These are phyloP conservation scores for Sarcophilus harrisii DNA, from an alignment of 2,797 vertebrate species.

Conservation along the genomic window DNA sequence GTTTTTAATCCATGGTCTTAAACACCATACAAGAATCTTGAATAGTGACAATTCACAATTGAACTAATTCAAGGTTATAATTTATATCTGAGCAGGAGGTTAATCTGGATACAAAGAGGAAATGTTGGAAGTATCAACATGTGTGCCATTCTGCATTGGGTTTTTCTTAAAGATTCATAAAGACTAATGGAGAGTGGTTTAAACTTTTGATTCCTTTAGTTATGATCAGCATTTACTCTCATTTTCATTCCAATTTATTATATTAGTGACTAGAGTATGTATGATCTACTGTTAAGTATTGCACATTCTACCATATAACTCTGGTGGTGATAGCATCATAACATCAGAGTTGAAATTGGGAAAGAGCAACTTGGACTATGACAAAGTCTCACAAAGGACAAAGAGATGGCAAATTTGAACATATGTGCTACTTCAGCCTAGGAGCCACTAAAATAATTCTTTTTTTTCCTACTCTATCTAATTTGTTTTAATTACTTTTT, in stretches of 20 bases:
- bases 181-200: background rate
- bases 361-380: background rate
- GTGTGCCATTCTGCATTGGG: background rate
- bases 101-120: background rate
- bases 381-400: background rate
- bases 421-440: background rate
- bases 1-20: background rate
- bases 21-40: background rate
- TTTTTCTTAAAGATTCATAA: background rate
- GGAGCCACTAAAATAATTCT: background rate
- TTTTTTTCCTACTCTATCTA: background rate
- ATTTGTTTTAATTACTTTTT: background rate
- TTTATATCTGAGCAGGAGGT: background rate
- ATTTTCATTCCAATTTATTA: background rate
- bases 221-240: background rate
- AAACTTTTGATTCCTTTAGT: background rate
- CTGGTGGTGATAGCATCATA: background rate
- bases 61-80: background rate
- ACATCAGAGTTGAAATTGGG: background rate
- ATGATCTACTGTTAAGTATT: background rate
- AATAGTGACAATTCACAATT: background rate
- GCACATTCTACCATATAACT: background rate
- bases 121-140: background rate
- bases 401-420: background rate
- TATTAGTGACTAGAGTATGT: background rate